Conservation (phyloP, 1,140 invertebrate genomes). For the Dreissena rostriformis region DNA sequence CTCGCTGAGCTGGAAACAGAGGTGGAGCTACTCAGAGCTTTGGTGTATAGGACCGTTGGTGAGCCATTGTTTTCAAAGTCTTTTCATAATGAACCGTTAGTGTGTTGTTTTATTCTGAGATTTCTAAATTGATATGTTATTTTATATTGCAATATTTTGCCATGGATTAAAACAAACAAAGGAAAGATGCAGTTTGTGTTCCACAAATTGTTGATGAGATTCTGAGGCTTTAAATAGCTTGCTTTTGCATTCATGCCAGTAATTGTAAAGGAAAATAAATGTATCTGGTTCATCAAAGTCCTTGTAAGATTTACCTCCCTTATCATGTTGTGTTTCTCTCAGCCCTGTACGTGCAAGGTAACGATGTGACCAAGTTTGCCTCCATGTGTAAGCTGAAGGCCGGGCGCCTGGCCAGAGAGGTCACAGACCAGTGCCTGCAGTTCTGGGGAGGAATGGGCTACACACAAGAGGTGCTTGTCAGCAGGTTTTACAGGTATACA, state of each 20-base stretch:
- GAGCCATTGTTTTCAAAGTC: conserved; percentile 41
- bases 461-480: conserved; percentile 83
- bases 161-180: too few relatives aligned
- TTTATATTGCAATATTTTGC: too few relatives aligned
- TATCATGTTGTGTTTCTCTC: conserved; percentile 39
- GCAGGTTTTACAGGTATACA: conserved; percentile 80
- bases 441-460: conserved; percentile 86
- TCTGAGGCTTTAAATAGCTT: too few relatives aligned
- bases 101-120: too few relatives aligned
- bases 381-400: conserved; percentile 85
- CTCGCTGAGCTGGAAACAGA: conserved; percentile 85
- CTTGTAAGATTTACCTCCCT: too few relatives aligned
- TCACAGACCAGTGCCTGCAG: conserved; percentile 85
- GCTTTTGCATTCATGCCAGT: too few relatives aligned
- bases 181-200: too few relatives aligned
- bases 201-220: too few relatives aligned
- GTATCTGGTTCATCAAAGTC: too few relatives aligned
- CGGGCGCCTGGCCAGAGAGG: conserved; percentile 82
- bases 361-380: conserved; percentile 84
- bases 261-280: too few relatives aligned
- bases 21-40: conserved; percentile 82
- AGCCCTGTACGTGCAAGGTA: conserved; percentile 81
- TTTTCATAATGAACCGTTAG: background rate
- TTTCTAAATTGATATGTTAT: too few relatives aligned
- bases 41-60: conserved; percentile 83